Base-by-base conservation (phyloP, 1,140 invertebrate genomes). In the Samia ricini region DNA sequence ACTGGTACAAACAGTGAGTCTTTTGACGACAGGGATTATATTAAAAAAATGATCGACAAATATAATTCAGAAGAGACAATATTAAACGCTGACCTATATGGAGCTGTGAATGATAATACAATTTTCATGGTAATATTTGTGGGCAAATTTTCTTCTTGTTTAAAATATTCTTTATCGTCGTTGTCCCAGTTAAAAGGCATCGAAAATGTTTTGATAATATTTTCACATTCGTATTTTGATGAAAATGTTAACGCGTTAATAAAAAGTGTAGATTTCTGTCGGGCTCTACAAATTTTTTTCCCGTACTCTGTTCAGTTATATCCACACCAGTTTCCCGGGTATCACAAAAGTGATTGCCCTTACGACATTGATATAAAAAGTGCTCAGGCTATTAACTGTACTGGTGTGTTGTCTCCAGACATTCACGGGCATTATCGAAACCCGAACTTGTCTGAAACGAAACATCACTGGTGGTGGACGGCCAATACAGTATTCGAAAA, bases 391-490 rank as follows among this genome's bases (percentile, higher is more conserved):
- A 22, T 67, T 2, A 79, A 78, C 21, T 82, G 77, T 52, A 74
- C 60, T 22, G 72, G 71, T 15, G 71, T 57, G n/a, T 54, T 15
- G 21, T 62, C 20, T 56, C 69, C 71, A 15, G 79, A 81, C 55
- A 66, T 73, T 58, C 65, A 76, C 33, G 76, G 76, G 5, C 63
- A 29, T 18, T 79, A 72, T 56, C 61, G 74, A n/a, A 63, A 79
- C 23, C 68, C 74, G 20, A 10, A 51, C 51, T 21, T 51, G 0
- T 22, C 68, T 6, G 69, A 77, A 64, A 68, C 64, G n/a, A 85
- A 85, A 58, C 79, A 81, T 56, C 69, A 69, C 24, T 83, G 80
- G 80, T 83, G 79, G 81, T 84, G 81, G 81, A 82, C 78, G 21
- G 73, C 72, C 5, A 83, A 81, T 65, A 74, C 59, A 52, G 61